Percentiles rank a stretch among this genome's conserved stretches.
These are phyloP conservation scores for Aselliscus stoliczkanus DNA, from an alignment of 2,797 vertebrate species.

Conservation along the genomic window DNA sequence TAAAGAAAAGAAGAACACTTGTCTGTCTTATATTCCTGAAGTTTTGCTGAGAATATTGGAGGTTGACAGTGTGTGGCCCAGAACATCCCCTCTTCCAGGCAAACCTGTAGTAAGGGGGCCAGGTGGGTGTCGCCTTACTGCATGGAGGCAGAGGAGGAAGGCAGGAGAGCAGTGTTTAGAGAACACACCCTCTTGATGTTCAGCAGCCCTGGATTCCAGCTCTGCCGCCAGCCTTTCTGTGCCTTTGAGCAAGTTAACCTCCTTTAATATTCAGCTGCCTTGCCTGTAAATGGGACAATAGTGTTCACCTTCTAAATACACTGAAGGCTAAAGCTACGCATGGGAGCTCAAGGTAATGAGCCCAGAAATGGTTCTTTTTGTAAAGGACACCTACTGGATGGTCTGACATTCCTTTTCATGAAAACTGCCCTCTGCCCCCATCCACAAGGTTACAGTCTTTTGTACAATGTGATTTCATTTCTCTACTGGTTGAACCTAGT, in stretches of 20 bases:
- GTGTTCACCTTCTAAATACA: background rate
- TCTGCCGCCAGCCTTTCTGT: background rate
- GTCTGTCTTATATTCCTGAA: background rate
- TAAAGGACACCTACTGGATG: background rate
- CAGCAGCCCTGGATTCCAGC: background rate
- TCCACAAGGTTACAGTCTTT: background rate
- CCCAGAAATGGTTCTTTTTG: background rate
- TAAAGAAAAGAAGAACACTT: conserved; percentile 56
- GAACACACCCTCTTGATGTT: background rate
- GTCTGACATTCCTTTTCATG: background rate
- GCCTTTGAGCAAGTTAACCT: background rate
- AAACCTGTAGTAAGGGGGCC: background rate
- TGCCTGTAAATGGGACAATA: background rate
- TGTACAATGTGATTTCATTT: background rate
- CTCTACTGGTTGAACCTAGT: background rate
- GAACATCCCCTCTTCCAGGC: background rate
- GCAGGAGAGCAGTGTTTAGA: background rate
- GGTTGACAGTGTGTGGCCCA: background rate
- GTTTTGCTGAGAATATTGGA: background rate
- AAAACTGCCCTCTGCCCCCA: background rate
- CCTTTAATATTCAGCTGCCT: background rate
- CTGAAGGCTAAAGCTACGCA: background rate
- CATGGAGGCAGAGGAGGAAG: background rate
- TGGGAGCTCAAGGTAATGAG: too few species aligned
- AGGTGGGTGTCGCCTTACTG: background rate